Evolutionary conservation across 2,113 vertebrate species (phyloP).

Genomic region (Sciurus niger): DNA sequence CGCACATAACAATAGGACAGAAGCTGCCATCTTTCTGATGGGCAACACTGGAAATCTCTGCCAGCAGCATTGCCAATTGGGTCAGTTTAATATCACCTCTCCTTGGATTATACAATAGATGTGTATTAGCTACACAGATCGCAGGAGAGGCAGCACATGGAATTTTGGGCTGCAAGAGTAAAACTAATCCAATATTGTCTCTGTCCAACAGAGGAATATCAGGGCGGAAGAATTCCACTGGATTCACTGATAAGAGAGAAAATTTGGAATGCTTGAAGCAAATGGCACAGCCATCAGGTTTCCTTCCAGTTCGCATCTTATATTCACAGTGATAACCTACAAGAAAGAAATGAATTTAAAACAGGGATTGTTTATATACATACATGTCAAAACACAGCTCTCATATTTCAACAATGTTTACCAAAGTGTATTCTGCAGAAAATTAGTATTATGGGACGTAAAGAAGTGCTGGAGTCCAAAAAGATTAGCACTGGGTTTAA

Average conservation of each 20-base stretch:
- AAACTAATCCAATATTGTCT: constrained; percentile 96
- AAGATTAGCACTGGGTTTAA: neutral
- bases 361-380: neutral
- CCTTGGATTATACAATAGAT: constrained; percentile 97
- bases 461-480: neutral
- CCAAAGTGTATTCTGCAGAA: neutral
- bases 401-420: neutral
- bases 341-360: constrained; percentile 70
- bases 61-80: constrained; percentile 96
- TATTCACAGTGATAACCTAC: constrained; percentile 97
- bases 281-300: constrained; percentile 96
- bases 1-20: constrained; percentile 94
- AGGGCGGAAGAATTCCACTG: constrained; percentile 94
- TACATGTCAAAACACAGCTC: neutral
- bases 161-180: constrained; percentile 91
- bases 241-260: constrained; percentile 92
- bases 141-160: constrained; percentile 60
- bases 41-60: constrained; percentile 93
- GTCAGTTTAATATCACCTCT: constrained; percentile 98
- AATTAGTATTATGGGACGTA: neutral
- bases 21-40: constrained; percentile 88
- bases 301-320: constrained; percentile 96
- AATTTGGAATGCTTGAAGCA: constrained; percentile 95
- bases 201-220: constrained; percentile 95
- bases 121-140: constrained; percentile 96